Evolutionary conservation across 2,888 invertebrate species (phyloP).

Genomic region (Eupithecia centaureata): DNA sequence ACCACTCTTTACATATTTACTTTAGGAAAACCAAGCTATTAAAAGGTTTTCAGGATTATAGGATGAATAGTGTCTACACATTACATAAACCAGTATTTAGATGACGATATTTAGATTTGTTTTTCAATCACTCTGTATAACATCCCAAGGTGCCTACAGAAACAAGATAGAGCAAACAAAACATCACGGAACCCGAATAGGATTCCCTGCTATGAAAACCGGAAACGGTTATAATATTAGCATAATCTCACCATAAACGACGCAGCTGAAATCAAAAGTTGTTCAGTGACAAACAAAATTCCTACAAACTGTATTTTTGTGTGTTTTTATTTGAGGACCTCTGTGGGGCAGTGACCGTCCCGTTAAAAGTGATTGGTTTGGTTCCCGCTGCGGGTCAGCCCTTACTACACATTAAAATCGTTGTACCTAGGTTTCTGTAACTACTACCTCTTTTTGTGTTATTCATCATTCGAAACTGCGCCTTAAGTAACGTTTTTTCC

Average conservation of each 20-base stretch:
- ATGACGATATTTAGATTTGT: neutral
- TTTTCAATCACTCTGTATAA: conserved; percentile 17
- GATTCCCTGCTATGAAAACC: conserved; percentile 46
- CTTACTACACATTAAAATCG: neutral
- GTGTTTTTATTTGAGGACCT: conserved; percentile 2
- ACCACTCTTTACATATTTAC: no score
- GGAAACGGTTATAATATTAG: conserved; percentile 54
- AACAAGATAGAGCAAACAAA: conserved; percentile 51
- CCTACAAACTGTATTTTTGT: neutral
- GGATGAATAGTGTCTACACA: no score
- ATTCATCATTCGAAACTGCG: neutral
- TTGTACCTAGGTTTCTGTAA: neutral
- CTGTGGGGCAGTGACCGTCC: neutral
- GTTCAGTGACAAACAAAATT: conserved; percentile 50
- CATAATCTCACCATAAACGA: conserved; percentile 49
- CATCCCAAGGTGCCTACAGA: conserved; percentile 34
- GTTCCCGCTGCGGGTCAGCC: neutral
- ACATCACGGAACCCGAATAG: conserved; percentile 47
- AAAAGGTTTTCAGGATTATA: no score
- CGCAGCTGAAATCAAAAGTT: conserved; percentile 68
- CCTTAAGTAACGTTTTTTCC: neutral
- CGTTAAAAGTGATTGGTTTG: neutral
- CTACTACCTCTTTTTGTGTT: neutral
- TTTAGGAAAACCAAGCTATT: no score
- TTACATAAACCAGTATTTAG: no score